These are phyloP conservation scores for Bubo scandiacus DNA, from an alignment of 2,113 vertebrate species.

Conservation along the genomic window DNA sequence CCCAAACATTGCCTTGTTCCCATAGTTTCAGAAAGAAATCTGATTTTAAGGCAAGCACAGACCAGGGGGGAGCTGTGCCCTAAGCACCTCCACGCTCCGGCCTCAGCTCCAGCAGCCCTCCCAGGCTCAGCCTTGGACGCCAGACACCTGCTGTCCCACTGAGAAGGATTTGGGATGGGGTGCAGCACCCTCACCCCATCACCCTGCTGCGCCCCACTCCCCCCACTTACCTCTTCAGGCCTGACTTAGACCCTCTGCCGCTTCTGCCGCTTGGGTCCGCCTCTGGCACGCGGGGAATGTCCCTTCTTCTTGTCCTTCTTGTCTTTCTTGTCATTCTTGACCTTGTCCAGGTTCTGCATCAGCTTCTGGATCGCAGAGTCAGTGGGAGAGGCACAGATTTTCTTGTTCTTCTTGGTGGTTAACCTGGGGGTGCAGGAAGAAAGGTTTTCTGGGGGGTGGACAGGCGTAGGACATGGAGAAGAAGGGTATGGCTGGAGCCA, in stretches of 20 bases:
- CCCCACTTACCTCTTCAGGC: neutral
- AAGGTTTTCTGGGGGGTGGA: neutral
- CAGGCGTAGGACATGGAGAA: accelerated
- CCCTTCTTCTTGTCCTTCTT: neutral
- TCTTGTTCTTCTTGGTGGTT: neutral
- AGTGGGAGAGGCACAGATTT: neutral
- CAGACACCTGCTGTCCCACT: accelerated
- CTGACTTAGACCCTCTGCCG: neutral
- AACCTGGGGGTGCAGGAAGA: neutral
- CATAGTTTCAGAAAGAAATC: neutral
- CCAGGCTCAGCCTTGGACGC: neutral
- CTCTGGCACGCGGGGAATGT: accelerated
- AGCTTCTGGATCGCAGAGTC: accelerated
- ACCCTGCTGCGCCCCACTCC: accelerated
- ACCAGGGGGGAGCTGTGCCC: neutral
- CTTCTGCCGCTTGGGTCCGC: neutral
- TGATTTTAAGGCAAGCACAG: neutral
- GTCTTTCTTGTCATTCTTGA: neutral
- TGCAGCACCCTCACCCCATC: neutral
- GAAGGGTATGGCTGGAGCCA: neutral
- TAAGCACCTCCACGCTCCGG: accelerated
- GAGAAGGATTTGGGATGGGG: neutral
- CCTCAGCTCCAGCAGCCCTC: neutral
- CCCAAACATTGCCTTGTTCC: neutral
- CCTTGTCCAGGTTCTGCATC: neutral